Conservation (phyloP, 2,888 invertebrate species). For the Isoperla grammatica region DNA sequence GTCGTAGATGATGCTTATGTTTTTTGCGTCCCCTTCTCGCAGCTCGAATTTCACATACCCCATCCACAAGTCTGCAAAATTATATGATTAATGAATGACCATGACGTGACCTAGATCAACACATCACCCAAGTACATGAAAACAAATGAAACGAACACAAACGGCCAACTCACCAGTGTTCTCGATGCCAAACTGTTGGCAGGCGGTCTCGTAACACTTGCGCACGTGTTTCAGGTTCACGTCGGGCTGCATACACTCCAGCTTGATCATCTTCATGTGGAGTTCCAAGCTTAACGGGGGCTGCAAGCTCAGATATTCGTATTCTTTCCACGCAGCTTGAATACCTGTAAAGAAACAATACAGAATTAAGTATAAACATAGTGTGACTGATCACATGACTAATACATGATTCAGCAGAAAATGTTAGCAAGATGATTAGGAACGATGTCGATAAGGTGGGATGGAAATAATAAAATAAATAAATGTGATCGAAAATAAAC, state of each 20-base stretch:
- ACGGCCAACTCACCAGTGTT: conserved; percentile 45
- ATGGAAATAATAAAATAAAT: no score
- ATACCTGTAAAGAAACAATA: conserved; percentile 41
- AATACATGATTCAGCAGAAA: no score
- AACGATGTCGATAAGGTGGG: no score
- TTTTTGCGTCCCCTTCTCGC: conserved; percentile 53
- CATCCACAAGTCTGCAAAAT: conserved; percentile 60
- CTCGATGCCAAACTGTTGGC: conserved; percentile 59
- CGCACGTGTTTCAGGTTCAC: conserved; percentile 49
- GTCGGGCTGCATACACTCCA: conserved; percentile 48
- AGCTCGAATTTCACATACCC: conserved; percentile 66
- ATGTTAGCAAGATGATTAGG: no score
- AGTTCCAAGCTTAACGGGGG: conserved; percentile 57
- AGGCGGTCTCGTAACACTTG: conserved; percentile 56
- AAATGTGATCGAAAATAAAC: no score
- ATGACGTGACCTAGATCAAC: no score
- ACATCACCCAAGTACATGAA: no score
- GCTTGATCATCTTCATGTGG: conserved; percentile 54
- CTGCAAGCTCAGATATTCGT: conserved; percentile 52
- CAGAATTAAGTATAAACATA: no score
- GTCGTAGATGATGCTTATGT: conserved; percentile 52
- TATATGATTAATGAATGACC: no score
- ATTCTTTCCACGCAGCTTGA: conserved; percentile 55
- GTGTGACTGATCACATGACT: no score
- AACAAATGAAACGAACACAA: no score